Evolutionary conservation across 2,113 vertebrate genomes (phyloP), one percentile per base, ranked within the genome.

Genomic region (Centropus bengalensis): DNA sequence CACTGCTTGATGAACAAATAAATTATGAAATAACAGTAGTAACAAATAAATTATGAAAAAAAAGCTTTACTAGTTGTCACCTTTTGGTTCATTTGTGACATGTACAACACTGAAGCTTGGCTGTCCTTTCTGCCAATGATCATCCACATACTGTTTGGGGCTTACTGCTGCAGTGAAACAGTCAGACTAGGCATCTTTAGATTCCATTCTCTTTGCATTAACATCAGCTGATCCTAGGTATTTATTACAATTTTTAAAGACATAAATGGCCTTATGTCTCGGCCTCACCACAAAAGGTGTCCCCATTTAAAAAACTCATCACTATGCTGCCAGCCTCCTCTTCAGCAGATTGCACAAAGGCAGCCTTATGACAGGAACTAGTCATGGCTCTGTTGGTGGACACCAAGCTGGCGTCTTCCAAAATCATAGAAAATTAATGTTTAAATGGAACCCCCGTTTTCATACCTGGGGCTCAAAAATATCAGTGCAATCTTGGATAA

Each of bases 221-320:
- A 70, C 73, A 75, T 32, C 52, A 88, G 33, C 52, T 70, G 52
- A 86, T 90, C n/a, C 33, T 83, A 93, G 1, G 40, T 79, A 78
- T 89, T 90, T 89, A 91, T 86, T 76, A 55, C 66, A 83, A 69
- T 92, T 86, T 92, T 51, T 69, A 90, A 90, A 79, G 54, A 70
- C 69, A 78, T 21, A 66, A 68, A 45, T n/a, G 60, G 59, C 85
- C 73, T 81, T 19, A 27, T 14, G 42, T 33, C 75, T 68, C 6
- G 7, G 76, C 47, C 64, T 78, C 68, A 40, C 64, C 64, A 55
- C 63, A 80, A 51, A 55, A 85, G 44, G 32, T 67, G 32, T 10
- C 5, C 47, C 82, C 55, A 52, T 64, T 64, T 63, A 63, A 80
- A 91, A 63, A 18, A 80, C 42, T 32, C 75, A 47, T 69, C 55